These are phyloP conservation scores for Cassiopea xamachana DNA, from an alignment of 30 jellyfish, hydroid and myxozoan species.

Conservation along the genomic window DNA sequence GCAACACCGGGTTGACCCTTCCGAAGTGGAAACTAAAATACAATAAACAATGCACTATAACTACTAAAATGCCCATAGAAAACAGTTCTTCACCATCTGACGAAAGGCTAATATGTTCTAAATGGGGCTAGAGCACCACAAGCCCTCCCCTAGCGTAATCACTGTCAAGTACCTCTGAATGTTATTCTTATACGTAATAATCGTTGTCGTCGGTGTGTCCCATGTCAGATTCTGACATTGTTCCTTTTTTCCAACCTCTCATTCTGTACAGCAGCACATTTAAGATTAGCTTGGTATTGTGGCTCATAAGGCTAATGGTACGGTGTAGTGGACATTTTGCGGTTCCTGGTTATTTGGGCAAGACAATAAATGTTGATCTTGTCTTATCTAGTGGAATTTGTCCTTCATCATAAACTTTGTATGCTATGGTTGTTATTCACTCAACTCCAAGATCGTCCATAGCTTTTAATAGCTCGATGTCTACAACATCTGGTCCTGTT, in stretches of 20 bases:
- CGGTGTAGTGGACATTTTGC: slow-evolving; percentile 8
- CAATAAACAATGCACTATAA: no score
- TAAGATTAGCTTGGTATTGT: background rate
- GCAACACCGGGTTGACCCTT: no score
- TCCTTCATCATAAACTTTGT: slow-evolving; percentile 7
- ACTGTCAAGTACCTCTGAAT: no score
- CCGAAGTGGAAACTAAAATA: no score
- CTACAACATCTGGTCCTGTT: slow-evolving; percentile 1
- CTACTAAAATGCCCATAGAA: no score
- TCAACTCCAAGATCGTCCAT: slow-evolving; percentile 10
- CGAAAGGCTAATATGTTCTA: no score
- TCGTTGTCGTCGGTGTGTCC: background rate
- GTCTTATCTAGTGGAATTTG: background rate
- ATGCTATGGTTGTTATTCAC: background rate
- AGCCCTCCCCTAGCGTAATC: no score
- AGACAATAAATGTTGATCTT: slow-evolving; percentile 10
- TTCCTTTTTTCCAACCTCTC: background rate
- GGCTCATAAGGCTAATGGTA: slow-evolving; percentile 32
- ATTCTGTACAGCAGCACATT: background rate
- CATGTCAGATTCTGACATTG: background rate
- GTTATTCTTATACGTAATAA: no score
- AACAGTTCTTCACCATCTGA: no score
- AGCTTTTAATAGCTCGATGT: background rate
- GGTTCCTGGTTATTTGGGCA: slow-evolving; percentile 24
- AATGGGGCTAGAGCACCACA: no score